Base-by-base conservation (phyloP, 2,797 vertebrate genomes). In the Pangasius krempfi region DNA sequence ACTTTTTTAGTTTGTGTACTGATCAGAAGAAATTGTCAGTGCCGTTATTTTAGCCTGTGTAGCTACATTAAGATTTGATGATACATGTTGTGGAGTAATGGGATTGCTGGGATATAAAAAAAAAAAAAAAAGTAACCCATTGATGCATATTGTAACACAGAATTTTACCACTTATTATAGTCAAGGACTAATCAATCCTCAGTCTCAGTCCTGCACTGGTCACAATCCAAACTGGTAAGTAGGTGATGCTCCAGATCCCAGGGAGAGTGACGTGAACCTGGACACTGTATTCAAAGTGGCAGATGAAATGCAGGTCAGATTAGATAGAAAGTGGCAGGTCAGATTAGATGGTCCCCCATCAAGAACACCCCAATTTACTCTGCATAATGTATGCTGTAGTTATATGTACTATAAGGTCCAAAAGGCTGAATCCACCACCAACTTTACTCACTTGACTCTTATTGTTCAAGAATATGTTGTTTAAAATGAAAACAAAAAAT, bases 221-320 rank as follows among this genome's bases (percentile, higher is more conserved):
- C 79, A 88, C 22, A 88, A 87, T 83, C 54, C 85, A 76, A 66
- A 86, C n/a, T 93, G 92, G 91, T 90, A 92, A 30, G 93, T 89
- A 82, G 88, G 86, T 85, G 85, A 94, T 66, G 88, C 91, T 82
- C 93, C 95, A 84, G 95, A 95, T 87, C 87, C 81, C 86, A 95
- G 30, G 30, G 7, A 95, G 90, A 95, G 94, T 37, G 94, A 96
- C 73, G 89, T 96, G 81, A 95, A 94, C 92, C 90, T 97, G 89
- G 96, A 97, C 83, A 92, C 91, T 37, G 92, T 96, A 90, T 97
- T 97, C 93, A 96, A 96, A 92, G 94, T 95, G 56, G 95, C 95
- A 54, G 96, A 97, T 88, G 96, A 97, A 73, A 88, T 97, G 91
- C 93, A 92, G 87, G 92, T 52, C 5, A 78, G 75, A 18, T 30